Percentiles rank a stretch among this genome's conserved stretches.
Evolutionary conservation across 2,797 vertebrate genomes (phyloP).

Genomic region (Nyctibius grandis): DNA sequence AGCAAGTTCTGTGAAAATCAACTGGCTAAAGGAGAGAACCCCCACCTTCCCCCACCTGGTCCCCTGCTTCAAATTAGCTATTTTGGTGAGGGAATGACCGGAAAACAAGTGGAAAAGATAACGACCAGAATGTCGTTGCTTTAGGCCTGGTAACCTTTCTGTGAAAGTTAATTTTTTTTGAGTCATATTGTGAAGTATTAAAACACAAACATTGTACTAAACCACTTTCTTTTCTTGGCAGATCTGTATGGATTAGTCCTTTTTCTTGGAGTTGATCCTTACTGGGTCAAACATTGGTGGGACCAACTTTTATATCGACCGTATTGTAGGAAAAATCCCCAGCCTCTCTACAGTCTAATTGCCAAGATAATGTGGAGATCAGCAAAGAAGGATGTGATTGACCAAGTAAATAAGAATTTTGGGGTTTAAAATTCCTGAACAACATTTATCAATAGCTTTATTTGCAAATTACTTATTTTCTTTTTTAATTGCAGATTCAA

Average conservation of each 20-base stretch:
- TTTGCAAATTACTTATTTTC: neutral
- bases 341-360: slow-evolving; percentile 85
- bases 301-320: slow-evolving; percentile 92
- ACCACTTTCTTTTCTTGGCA: slow-evolving; percentile 57
- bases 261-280: slow-evolving; percentile 95
- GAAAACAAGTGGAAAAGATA: neutral
- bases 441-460: neutral
- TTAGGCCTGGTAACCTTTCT: neutral
- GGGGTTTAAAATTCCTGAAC: neutral
- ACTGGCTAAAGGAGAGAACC: neutral
- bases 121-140: neutral
- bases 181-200: neutral
- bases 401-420: slow-evolving; percentile 82
- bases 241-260: slow-evolving; percentile 96
- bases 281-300: slow-evolving; percentile 98
- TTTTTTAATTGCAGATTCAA: slow-evolving; percentile 83
- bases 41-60: neutral
- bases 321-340: slow-evolving; percentile 88
- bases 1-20: neutral
- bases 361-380: slow-evolving; percentile 93
- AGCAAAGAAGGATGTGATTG: slow-evolving; percentile 96
- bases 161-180: neutral
- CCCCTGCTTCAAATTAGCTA: neutral
- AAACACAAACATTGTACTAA: neutral
- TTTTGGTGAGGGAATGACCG: neutral